Base-by-base conservation (phyloP, 2,888 invertebrate genomes). In the Coelinius sp. region DNA sequence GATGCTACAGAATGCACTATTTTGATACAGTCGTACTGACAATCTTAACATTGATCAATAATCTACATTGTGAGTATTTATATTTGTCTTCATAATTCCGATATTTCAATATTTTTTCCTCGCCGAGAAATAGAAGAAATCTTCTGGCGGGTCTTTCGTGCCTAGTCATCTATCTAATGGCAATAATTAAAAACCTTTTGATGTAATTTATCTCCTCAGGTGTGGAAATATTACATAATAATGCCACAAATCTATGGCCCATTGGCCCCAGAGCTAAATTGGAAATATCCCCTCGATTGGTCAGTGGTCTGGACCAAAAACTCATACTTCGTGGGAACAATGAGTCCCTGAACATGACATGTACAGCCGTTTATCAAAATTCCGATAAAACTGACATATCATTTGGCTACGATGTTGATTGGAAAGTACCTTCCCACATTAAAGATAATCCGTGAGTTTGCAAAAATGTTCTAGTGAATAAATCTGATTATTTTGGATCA, bases 281-380 rank as follows among this genome's bases (percentile, higher is more conserved):
- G 31, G 77, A 79, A 64, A 76, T 81, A 4, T 53, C 69, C 49
- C 80, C 81, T 6, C 77, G 74, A 68, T 76, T 77, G 14, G 71
- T 71, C 38, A 71, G 62, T 5, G 76, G 74, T 27, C 75, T 76
- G 1, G 78, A 72, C 8, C 75, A 74, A 44, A 79, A 76, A 67
- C 62, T 81, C 65, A 72, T 83, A 53, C 71, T 79, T 2, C 76
- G 77, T 67, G 79, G 76, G 74, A 79, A 78, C 53, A 81, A 81
- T 67, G 81, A 82, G 65, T 80, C 80, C n/a, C 70, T 83, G n/a
- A 83, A 82, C 68, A 77, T 83, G 74, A 83, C 83, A 25, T 83
- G 83, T 46, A 77, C 76, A n/a, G 76, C 80, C 2, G 76, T 78
- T 49, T 64, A 78, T 75, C 76, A 78, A 17, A 76, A 75, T 64